Percentiles rank a stretch among this genome's conserved stretches.
Conservation (phyloP, 2,113 vertebrate species). For the Pygoscelis adeliae region DNA sequence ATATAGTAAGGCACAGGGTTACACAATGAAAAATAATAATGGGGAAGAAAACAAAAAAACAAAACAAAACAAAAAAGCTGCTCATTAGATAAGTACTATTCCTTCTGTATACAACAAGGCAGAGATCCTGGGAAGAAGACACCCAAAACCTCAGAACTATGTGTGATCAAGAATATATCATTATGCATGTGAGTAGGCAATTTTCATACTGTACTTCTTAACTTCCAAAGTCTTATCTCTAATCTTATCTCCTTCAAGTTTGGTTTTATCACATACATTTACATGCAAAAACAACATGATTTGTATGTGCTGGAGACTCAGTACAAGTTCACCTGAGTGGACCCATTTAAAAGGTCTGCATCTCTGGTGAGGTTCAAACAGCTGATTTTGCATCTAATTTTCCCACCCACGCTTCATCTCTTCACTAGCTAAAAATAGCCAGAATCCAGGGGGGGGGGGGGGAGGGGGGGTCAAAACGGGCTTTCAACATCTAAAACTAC, state of each 20-base stretch:
- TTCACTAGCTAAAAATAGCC: not conserved
- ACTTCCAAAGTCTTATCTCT: not conserved
- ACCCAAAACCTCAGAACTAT: not conserved
- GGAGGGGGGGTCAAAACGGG: too few relatives aligned
- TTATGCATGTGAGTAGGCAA: not conserved
- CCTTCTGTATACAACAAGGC: not conserved
- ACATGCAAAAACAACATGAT: fast-evolving
- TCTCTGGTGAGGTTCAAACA: not conserved
- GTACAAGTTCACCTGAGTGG: not conserved
- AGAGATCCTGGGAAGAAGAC: not conserved
- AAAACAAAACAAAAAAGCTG: too few relatives aligned
- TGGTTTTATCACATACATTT: not conserved
- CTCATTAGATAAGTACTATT: not conserved
- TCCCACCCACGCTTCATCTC: not conserved
- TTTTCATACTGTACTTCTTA: not conserved
- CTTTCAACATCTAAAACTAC: not conserved
- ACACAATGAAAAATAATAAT: not conserved
- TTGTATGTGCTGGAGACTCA: not conserved
- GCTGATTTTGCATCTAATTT: not conserved
- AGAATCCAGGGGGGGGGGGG: too few relatives aligned
- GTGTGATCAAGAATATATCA: not conserved
- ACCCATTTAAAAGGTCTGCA: not conserved
- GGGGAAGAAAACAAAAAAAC: too few relatives aligned
- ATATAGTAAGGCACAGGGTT: not conserved
- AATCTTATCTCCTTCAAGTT: not conserved